Evolutionary conservation across 2,888 invertebrate species (phyloP).

Genomic region (Acanthopleura granulata): DNA sequence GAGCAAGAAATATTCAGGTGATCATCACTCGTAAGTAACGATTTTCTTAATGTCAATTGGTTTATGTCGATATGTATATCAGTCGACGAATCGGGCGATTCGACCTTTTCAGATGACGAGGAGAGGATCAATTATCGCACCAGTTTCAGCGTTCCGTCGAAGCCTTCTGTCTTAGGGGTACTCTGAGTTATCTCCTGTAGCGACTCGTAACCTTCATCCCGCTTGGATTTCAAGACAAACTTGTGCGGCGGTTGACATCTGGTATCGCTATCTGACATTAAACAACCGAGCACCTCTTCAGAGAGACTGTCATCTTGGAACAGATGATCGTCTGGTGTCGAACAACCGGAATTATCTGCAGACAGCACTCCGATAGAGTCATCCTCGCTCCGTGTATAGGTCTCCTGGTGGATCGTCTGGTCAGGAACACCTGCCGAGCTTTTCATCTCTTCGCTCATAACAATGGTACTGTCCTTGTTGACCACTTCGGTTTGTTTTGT

Average conservation of each 20-base stretch:
- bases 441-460: too few species aligned
- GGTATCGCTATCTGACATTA: not conserved
- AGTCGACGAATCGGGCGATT: not conserved
- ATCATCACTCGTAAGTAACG: not conserved
- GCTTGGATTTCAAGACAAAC: not conserved
- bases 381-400: not conserved
- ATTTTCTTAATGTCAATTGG: not conserved
- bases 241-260: not conserved
- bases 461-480: too few species aligned
- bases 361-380: not conserved
- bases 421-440: not conserved
- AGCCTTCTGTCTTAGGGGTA: not conserved
- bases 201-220: slow-evolving; percentile 13
- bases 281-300: slow-evolving; percentile 7
- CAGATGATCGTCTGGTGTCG: not conserved
- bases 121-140: not conserved
- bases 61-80: not conserved
- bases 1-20: too few species aligned
- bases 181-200: not conserved
- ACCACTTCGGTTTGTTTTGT: not conserved
- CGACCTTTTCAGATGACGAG: not conserved
- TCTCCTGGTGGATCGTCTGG: not conserved
- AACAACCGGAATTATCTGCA: slow-evolving; percentile 9
- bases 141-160: not conserved
- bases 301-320: slow-evolving; percentile 10